Evolutionary conservation across 2,888 invertebrate genomes (phyloP), one percentile per base, ranked within the genome.

Genomic region (Ernsta delagoae): DNA sequence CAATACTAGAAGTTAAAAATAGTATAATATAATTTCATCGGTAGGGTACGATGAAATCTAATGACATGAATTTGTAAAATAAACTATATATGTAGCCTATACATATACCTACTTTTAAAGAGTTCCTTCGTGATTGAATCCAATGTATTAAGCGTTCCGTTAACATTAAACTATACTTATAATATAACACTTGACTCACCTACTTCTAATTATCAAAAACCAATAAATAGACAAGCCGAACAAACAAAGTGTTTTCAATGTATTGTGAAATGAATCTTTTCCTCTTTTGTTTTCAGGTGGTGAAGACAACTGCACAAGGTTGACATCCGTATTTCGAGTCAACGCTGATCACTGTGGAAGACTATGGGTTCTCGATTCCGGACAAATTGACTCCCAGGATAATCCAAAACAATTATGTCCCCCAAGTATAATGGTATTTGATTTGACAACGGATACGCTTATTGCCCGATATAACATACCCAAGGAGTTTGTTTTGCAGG

Each of bases 311-410:
- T 97, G 97, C 78, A 92, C 94, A 2, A 95, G 96, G 48, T 84
- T 97, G 48, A 96, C 96, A 0, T 97, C 97, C 1, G 97, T 97
- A 0, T 97, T 97, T 79, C 94, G 97, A 34, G 91, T 97, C 59
- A 95, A 95, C 76, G 95, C 96, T 0, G 97, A 97, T 83, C 90
- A 94, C 0, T 97, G 97, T 75, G 95, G 96, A 60, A 94, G 97
- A 50, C 89, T 97, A 4, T 97, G 97, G 97, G 94, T 97, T 0
- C 88, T 97, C 70, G 97, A 97, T 84, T 96, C 97, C 0, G 97
- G 97, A 0, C 95, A 96, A 79, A 95, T 96, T 4, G 95, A 97
- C 77, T 94, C 95, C 0, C 94, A 95, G 76, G 89, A 90, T n/a
- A 90, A 90, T 64, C 94, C 96, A 0, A 94, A 94, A 71, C 96